Conservation (phyloP, 2,797 vertebrate genomes). For the Channa striata region DNA sequence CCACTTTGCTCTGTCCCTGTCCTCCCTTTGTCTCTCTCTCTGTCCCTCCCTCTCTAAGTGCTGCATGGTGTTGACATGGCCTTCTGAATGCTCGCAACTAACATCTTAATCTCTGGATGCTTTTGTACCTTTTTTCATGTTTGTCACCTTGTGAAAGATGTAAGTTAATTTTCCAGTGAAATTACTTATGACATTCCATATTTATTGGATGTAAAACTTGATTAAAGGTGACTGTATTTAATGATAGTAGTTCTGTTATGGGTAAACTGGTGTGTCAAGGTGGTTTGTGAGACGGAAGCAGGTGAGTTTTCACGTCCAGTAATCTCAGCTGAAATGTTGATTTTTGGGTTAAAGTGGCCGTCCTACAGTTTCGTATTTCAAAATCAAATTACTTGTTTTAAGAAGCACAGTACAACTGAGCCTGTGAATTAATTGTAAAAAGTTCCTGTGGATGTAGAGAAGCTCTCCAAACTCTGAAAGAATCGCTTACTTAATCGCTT, state of each 20-base stretch:
- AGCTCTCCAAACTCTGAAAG: not conserved
- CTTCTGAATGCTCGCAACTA: constrained; percentile 74
- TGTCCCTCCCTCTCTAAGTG: constrained; percentile 63
- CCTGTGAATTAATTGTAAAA: not conserved
- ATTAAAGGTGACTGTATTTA: constrained; percentile 79
- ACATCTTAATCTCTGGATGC: constrained; percentile 68
- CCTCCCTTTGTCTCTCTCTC: constrained; percentile 21
- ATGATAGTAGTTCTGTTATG: constrained; percentile 53
- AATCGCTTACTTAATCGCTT: not conserved
- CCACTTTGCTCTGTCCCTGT: constrained; percentile 61
- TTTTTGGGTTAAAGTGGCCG: constrained; percentile 4
- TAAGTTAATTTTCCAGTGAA: constrained; percentile 64
- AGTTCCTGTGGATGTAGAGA: not conserved
- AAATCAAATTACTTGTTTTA: not conserved
- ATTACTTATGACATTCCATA: constrained; percentile 70
- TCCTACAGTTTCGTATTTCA: constrained; percentile 3
- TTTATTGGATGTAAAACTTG: constrained; percentile 70
- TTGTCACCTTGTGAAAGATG: constrained; percentile 61
- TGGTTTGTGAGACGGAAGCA: constrained; percentile 29
- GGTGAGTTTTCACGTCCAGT: constrained; percentile 56
- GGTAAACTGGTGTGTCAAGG: constrained; percentile 18
- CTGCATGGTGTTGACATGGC: constrained; percentile 79
- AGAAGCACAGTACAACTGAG: not conserved
- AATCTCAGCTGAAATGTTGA: not conserved
- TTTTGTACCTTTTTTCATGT: constrained; percentile 68